These are phyloP conservation scores for Lycaena phlaeas DNA, from an alignment of 2,888 invertebrate species.

Conservation along the genomic window DNA sequence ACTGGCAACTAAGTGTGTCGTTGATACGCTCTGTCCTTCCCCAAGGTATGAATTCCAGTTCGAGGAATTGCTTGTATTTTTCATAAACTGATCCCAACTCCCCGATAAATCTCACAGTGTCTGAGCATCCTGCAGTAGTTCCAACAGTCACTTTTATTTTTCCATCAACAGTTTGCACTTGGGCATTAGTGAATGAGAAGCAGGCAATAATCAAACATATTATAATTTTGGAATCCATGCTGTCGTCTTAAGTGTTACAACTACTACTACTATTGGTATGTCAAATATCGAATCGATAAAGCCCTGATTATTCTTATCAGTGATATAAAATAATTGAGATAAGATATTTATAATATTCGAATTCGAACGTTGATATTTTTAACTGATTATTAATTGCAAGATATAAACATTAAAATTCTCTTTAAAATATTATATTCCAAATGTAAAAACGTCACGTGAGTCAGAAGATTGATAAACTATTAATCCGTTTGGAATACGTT, in stretches of 20 bases:
- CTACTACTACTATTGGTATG: not conserved
- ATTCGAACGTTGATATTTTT: no score
- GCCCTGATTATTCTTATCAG: not conserved
- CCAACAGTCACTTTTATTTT: slow-evolving; percentile 44
- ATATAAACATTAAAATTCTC: no score
- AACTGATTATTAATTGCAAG: no score
- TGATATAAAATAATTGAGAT: not conserved
- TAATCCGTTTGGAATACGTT: no score
- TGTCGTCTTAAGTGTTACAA: not conserved
- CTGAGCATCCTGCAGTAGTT: slow-evolving; percentile 45
- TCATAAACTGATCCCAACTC: slow-evolving; percentile 37
- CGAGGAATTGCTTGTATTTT: slow-evolving; percentile 39
- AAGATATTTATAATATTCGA: not conserved
- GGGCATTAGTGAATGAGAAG: not conserved
- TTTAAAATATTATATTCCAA: no score
- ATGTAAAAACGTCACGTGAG: no score
- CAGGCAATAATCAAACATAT: not conserved
- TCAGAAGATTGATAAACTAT: no score
- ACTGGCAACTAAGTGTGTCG: slow-evolving; percentile 39
- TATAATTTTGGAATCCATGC: no score
- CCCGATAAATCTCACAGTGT: slow-evolving; percentile 41
- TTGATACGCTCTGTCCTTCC: slow-evolving; percentile 40
- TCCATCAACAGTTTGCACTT: slow-evolving; percentile 36
- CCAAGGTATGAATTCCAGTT: slow-evolving; percentile 58
- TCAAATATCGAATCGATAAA: not conserved